These are phyloP conservation scores for Anthopleura sola DNA, from an alignment of 64 coral and sea anemone species.

Conservation along the genomic window DNA sequence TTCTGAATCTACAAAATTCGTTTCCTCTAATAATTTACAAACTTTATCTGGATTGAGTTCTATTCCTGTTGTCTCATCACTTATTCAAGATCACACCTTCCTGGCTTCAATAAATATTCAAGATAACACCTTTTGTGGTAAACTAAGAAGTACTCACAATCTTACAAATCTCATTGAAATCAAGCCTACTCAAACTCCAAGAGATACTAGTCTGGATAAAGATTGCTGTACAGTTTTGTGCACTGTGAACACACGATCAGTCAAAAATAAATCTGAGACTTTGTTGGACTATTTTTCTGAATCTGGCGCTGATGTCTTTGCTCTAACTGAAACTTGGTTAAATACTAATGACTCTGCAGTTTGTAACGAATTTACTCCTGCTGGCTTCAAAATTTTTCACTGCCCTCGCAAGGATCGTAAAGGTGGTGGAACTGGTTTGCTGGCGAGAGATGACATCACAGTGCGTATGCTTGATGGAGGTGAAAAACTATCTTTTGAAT, in stretches of 20 bases:
- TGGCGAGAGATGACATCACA: conserved; percentile 22
- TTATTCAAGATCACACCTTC: conserved; percentile 10
- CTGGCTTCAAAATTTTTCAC: conserved; percentile 4
- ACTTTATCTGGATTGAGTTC: conserved; percentile 9
- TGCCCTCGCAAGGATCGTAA: conserved; percentile 12
- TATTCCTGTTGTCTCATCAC: neutral
- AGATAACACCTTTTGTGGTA: neutral
- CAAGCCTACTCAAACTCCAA: neutral
- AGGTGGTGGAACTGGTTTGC: conserved; percentile 34
- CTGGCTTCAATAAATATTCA: too few relatives aligned
- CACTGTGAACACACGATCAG: conserved; percentile 10
- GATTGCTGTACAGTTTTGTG: neutral
- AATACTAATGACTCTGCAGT: conserved; percentile 18
- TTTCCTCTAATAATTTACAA: conserved; percentile 18
- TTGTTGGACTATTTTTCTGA: conserved; percentile 30
- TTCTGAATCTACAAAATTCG: conserved; percentile 18
- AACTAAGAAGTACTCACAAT: neutral
- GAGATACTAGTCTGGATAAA: neutral
- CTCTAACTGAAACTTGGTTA: neutral
- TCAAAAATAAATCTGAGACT: conserved; percentile 28
- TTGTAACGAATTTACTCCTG: conserved; percentile 3
- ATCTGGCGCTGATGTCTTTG: conserved; percentile 28
- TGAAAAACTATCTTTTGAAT: conserved; percentile 24
- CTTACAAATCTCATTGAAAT: neutral
- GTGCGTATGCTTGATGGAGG: conserved; percentile 5